Conservation (phyloP, 1,140 invertebrate species). For the Pentalonia nigronervosa region DNA sequence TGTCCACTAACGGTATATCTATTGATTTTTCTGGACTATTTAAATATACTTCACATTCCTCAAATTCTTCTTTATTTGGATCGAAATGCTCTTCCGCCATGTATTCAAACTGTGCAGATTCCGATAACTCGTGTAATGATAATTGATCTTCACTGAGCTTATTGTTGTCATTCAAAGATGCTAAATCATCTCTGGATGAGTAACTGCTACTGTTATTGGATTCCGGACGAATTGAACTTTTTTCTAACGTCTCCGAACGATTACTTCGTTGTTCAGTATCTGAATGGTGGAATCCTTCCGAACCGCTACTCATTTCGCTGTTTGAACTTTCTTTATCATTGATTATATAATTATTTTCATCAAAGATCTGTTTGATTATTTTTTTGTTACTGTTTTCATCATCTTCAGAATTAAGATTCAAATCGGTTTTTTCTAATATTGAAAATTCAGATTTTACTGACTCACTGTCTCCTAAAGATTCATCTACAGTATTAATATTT, state of each 20-base stretch:
- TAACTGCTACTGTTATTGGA: not conserved
- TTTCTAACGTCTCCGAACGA: not conserved
- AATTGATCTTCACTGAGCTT: not conserved
- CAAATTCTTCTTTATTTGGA: not conserved
- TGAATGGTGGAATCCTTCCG: not conserved
- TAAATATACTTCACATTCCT: not conserved
- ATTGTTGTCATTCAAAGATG: not conserved
- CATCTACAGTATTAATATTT: not conserved
- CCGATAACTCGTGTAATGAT: not conserved
- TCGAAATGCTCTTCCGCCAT: not conserved
- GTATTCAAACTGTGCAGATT: not conserved
- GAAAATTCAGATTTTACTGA: conserved; percentile 33
- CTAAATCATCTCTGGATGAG: not conserved
- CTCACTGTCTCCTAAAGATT: not conserved
- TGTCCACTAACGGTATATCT: not conserved
- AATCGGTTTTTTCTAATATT: not conserved
- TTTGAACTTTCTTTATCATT: not conserved
- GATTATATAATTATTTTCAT: not conserved
- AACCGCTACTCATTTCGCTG: not conserved
- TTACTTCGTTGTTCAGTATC: not conserved
- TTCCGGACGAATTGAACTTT: not conserved
- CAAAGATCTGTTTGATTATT: not conserved
- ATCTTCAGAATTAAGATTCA: not conserved
- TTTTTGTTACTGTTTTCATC: not conserved
- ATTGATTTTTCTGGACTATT: not conserved